Conservation (phyloP, 2,888 invertebrate genomes). For the Oxystoma pomonae region DNA sequence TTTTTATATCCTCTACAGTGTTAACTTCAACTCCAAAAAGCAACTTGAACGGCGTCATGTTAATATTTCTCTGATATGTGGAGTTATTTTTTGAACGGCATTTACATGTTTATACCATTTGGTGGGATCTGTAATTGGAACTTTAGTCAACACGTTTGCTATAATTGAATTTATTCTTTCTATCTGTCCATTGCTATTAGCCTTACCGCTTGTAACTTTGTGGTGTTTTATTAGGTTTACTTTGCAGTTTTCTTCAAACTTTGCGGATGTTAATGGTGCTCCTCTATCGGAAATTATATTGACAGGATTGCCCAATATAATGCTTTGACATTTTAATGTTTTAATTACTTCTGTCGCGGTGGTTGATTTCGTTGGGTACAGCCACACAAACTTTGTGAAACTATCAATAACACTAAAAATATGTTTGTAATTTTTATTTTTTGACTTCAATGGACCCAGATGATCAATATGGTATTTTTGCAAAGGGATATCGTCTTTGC, state of each 20-base stretch:
- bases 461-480: conserved; percentile 33
- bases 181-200: conserved; percentile 41
- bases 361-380: conserved; percentile 34
- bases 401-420: conserved; percentile 37
- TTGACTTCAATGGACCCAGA: conserved; percentile 34
- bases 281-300: conserved; percentile 34
- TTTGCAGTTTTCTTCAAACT: no score
- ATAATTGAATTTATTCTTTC: conserved; percentile 37
- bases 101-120: conserved; percentile 34
- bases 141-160: conserved; percentile 37
- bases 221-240: conserved; percentile 37
- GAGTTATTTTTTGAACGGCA: conserved; percentile 32
- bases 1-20: conserved; percentile 15
- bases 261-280: no score
- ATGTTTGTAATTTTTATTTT: conserved; percentile 33
- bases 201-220: conserved; percentile 33
- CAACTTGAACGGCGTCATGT: conserved; percentile 27
- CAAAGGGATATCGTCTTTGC: conserved; percentile 32
- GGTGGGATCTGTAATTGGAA: conserved; percentile 34
- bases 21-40: conserved; percentile 27
- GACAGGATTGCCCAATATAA: conserved; percentile 37
- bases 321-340: conserved; percentile 29
- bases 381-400: conserved; percentile 38
- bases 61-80: conserved; percentile 32
- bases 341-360: conserved; percentile 26